Percentiles rank a stretch among this genome's conserved stretches.
phyloP scores from a whole-genome alignment of 2,888 invertebrate species.

The Melinaea marsaeus region DNA sequence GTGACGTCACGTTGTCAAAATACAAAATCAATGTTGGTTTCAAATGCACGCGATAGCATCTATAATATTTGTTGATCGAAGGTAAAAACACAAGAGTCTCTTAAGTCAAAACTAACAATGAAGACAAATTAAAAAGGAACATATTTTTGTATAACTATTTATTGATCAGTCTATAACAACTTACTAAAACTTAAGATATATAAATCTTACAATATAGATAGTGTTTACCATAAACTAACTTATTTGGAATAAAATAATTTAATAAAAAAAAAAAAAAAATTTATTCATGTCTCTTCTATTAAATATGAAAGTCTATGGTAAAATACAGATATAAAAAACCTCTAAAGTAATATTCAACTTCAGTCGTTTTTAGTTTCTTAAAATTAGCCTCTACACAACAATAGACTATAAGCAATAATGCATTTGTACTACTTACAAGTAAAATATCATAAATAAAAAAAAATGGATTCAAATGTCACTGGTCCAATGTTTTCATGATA shows the following conservation, averaged over 20 bases:
- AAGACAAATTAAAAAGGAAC: too few relatives aligned
- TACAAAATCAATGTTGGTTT: too few relatives aligned
- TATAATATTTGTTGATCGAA: too few relatives aligned
- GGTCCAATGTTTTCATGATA: background rate
- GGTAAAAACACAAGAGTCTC: too few relatives aligned
- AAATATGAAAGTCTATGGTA: slow-evolving; percentile 19
- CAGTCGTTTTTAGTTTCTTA: background rate
- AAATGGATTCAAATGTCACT: slow-evolving; percentile 7
- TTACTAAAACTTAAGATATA: slow-evolving; percentile 12
- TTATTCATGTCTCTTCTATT: too few relatives aligned
- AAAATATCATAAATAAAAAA: background rate
- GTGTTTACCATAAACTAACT: slow-evolving; percentile 32
- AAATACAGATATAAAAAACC: background rate
- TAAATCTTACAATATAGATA: slow-evolving; percentile 8
- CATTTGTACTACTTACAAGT: slow-evolving; percentile 10
- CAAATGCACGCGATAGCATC: too few relatives aligned
- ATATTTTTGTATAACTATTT: slow-evolving; percentile 20
- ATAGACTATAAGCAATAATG: slow-evolving; percentile 14
- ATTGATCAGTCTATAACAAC: slow-evolving; percentile 37
- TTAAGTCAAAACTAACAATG: too few relatives aligned
- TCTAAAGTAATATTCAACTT: slow-evolving; percentile 2
- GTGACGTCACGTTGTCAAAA: too few relatives aligned
- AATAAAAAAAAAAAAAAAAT: background rate
- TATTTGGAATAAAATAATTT: slow-evolving; percentile 4
- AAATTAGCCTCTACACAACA: slow-evolving; percentile 15